These are phyloP conservation scores for Himalopsyche anomala DNA, from an alignment of 2,888 invertebrate species.

Conservation along the genomic window DNA sequence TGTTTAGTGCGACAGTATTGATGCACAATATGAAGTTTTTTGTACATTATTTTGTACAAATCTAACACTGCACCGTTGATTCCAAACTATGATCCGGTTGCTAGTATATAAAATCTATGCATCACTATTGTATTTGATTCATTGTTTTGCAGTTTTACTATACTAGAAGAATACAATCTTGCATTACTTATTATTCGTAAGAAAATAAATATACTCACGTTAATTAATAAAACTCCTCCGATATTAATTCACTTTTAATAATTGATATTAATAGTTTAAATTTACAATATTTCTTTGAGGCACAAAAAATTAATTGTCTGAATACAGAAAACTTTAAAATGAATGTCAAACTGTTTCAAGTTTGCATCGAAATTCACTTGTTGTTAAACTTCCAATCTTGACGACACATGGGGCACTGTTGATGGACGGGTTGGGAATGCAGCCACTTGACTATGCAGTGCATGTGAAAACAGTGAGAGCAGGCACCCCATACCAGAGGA, in stretches of 20 bases:
- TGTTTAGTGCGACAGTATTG: too few species aligned
- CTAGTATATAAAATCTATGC: too few species aligned
- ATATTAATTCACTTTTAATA: conserved; percentile 7
- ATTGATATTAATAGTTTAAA: neutral
- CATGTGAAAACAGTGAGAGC: conserved; percentile 99
- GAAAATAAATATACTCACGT: conserved; percentile 14
- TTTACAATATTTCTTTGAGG: neutral
- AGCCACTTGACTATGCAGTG: conserved; percentile 99
- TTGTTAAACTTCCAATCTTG: conserved; percentile 99
- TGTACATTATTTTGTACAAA: too few species aligned
- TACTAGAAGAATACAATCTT: neutral
- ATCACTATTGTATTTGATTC: too few species aligned
- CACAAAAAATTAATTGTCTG: neutral
- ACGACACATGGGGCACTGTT: conserved; percentile 97
- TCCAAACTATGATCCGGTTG: too few species aligned
- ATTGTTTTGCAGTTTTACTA: neutral
- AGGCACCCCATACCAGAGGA: conserved; percentile 98
- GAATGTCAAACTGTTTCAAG: neutral
- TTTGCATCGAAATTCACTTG: conserved; percentile 72
- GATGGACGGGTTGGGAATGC: conserved; percentile 91
- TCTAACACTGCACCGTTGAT: too few species aligned
- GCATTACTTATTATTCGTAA: conserved; percentile 7
- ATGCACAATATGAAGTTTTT: too few species aligned
- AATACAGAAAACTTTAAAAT: too few species aligned
- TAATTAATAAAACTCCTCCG: neutral